Conservation (phyloP, 2,113 vertebrate species). For the Psephotus haematonotus region DNA sequence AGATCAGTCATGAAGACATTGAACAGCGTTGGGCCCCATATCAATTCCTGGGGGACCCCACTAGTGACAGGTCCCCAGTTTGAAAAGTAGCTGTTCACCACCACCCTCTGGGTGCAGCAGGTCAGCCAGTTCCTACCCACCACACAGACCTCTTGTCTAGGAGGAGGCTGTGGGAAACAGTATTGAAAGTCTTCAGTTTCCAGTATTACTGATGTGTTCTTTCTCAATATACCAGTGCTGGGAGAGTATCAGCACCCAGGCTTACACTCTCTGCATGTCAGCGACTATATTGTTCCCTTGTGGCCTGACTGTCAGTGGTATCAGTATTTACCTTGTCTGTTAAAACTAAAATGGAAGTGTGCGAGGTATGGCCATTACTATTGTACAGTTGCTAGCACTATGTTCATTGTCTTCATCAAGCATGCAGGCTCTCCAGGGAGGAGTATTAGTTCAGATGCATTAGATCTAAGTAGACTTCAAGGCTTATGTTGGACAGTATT, state of each 20-base stretch:
- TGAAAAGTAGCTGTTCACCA: neutral
- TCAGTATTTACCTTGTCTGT: neutral
- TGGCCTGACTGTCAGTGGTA: neutral
- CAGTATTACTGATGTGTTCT: neutral
- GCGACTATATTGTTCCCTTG: neutral
- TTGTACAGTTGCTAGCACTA: rapidly evolving
- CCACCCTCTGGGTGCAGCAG: neutral
- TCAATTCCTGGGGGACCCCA: neutral
- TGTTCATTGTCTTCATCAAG: neutral
- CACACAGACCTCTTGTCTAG: neutral
- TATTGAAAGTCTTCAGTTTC: neutral
- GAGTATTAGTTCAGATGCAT: neutral
- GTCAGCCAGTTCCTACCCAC: neutral
- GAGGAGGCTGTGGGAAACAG: neutral
- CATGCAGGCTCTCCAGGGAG: neutral
- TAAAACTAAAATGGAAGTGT: neutral
- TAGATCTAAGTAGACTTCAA: neutral
- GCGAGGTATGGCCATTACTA: neutral
- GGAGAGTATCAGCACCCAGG: neutral
- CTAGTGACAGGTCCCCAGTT: neutral
- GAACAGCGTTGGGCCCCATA: neutral
- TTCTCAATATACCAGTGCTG: neutral
- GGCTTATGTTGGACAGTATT: neutral
- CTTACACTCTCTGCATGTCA: rapidly evolving
- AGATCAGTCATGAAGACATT: neutral